phyloP scores from a whole-genome alignment of 2,888 invertebrate species.

The Epirrhoe alternata region DNA sequence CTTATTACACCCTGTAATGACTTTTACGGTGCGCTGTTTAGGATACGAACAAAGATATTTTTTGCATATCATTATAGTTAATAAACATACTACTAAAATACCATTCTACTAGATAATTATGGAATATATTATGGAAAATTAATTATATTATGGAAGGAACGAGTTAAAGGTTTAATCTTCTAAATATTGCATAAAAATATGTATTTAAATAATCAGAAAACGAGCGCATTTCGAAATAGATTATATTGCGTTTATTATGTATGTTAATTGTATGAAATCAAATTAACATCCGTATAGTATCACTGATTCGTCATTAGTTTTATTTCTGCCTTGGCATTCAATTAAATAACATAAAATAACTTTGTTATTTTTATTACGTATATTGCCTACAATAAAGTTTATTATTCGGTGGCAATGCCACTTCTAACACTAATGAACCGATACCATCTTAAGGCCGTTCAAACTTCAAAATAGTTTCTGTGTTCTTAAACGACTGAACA shows the following conservation, averaged over 20 bases:
- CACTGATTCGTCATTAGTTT: conserved; percentile 7
- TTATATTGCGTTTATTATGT: conserved; percentile 8
- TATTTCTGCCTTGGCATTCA: conserved; percentile 32
- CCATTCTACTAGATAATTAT: too few relatives aligned
- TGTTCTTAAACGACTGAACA: neutral
- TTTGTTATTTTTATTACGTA: conserved; percentile 15
- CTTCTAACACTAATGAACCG: neutral
- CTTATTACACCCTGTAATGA: conserved; percentile 51
- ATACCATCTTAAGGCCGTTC: neutral
- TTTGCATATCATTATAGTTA: too few relatives aligned
- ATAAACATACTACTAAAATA: too few relatives aligned
- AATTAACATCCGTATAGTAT: conserved; percentile 15
- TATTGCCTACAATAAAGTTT: conserved; percentile 15
- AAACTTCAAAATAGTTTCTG: neutral
- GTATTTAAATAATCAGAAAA: neutral
- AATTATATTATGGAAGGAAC: too few relatives aligned
- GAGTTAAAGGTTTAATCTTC: too few relatives aligned
- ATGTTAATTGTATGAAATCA: conserved; percentile 10
- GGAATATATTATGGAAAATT: too few relatives aligned
- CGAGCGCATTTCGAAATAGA: conserved; percentile 7
- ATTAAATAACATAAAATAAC: conserved; percentile 3
- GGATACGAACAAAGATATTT: neutral
- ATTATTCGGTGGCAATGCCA: neutral
- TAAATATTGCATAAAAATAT: neutral
- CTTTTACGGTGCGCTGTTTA: conserved; percentile 38